These are phyloP conservation scores for Ophiodon elongatus DNA, from an alignment of 2,113 vertebrate genomes.

Conservation along the genomic window DNA sequence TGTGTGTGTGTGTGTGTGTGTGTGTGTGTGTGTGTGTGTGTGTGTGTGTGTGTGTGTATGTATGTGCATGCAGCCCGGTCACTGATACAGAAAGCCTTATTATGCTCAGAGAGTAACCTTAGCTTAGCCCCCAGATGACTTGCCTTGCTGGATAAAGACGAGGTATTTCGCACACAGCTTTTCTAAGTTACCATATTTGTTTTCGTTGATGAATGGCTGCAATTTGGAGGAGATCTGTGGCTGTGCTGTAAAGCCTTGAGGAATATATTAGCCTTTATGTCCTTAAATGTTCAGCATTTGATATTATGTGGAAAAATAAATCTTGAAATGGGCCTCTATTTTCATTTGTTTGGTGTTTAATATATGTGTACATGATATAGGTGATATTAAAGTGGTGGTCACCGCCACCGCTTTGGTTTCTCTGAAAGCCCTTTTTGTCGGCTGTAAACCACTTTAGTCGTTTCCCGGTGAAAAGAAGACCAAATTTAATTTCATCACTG, in stretches of 20 bases:
- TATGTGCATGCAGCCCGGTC: conserved; percentile 21
- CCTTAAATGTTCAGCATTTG: not conserved
- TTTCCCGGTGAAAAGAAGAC: conserved; percentile 44
- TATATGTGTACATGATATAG: not conserved
- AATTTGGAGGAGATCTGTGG: conserved; percentile 30
- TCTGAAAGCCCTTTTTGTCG: not conserved
- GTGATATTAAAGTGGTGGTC: no score
- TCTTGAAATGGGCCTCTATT: not conserved
- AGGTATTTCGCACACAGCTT: conserved; percentile 20
- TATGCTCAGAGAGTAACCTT: conserved; percentile 28
- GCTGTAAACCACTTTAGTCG: conserved; percentile 29
- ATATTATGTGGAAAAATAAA: not conserved
- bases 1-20: no score
- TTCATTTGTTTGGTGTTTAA: not conserved
- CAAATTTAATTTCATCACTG: conserved; percentile 59
- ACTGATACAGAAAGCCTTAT: conserved; percentile 40
- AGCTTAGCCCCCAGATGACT: conserved; percentile 13
- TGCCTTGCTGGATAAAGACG: conserved; percentile 17
- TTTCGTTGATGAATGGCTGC: conserved; percentile 40
- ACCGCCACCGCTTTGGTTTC: conserved; percentile 15
- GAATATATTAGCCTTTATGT: not conserved
- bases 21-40: no score
- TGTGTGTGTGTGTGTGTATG: no score
- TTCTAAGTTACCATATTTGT: conserved; percentile 14
- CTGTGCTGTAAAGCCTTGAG: conserved; percentile 7